Evolutionary conservation across 2,888 invertebrate genomes (phyloP), one percentile per base, ranked within the genome.

Genomic region (Lasioglossum lativentre): DNA sequence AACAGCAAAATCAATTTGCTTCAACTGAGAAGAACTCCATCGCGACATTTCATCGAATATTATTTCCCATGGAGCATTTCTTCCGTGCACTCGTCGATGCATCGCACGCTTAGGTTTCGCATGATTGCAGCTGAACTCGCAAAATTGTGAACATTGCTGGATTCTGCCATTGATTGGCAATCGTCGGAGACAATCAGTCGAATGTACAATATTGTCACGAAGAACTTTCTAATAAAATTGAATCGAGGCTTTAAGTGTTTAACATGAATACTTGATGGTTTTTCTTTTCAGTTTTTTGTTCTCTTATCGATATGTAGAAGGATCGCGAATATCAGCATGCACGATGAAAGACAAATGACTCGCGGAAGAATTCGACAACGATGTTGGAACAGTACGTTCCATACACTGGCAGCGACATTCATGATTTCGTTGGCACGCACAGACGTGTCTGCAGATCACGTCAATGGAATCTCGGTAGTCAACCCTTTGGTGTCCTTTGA

Each of bases 371-470:
- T 75, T 63, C 45, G 68, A 63, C 40, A 80, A 63, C 30, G 71
- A 42, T 71, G 70, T 74, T 34, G 72, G 59, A 19, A 78, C 76
- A 68, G 70, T 76, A 71, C 71, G 73, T 75, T 70, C 45, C 71
- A 82, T 42, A 47, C 71, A 73, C 63, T 66, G 76, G 82, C 82
- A 82, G 45, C 66, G 77, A 52, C 77, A 90, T 87, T 86, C 75
- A 81, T 66, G 86, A 90, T 91, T 91, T 91, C 88, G 89, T 91
- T 91, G 91, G 91, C 91, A 91, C 91, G 80, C 86, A 85, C 79
- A 90, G 89, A 89, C 56, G 85, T n/a, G n/a, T 82, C 80, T 84
- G 82, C 78, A 83, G 77, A 83, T 86, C 52, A 79, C 80, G 77
- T 82, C 47, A n/a, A 63, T 79, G 74, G 82, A 86, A 82, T 82